phyloP scores from a whole-genome alignment of 37 sponge, comb jelly and placozoan species.

The Beroe ovata region DNA sequence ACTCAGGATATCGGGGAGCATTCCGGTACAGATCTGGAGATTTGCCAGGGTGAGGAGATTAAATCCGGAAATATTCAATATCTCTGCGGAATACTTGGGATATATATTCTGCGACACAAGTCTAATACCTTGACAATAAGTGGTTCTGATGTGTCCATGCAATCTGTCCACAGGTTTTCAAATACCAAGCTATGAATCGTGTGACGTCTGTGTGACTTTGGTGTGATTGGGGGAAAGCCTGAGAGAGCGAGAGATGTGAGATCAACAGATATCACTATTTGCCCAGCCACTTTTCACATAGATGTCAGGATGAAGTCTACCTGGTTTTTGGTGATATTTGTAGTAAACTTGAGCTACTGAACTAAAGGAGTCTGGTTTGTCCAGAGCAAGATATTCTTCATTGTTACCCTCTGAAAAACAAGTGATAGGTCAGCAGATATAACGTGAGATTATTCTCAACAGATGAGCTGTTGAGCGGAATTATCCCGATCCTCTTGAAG shows the following conservation, averaged over 20 bases:
- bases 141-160: constrained; percentile 46
- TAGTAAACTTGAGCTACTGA: constrained; percentile 65
- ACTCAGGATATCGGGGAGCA: constrained; percentile 48
- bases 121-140: constrained; percentile 6
- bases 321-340: constrained; percentile 67
- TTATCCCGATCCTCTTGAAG: too few relatives aligned
- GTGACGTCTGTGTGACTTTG: constrained; percentile 53
- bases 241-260: too few relatives aligned
- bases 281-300: too few relatives aligned
- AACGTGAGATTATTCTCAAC: too few relatives aligned
- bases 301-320: too few relatives aligned
- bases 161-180: constrained; percentile 33
- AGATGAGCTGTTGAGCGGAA: too few relatives aligned
- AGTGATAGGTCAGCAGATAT: neutral
- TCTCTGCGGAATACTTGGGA: neutral
- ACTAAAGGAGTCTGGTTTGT: constrained; percentile 48
- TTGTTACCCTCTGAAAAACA: constrained; percentile 37
- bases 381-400: constrained; percentile 43
- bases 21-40: constrained; percentile 19
- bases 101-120: neutral
- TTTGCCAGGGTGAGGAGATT: too few relatives aligned
- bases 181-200: constrained; percentile 62
- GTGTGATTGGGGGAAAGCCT: constrained; percentile 60
- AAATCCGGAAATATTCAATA: too few relatives aligned
- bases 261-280: too few relatives aligned